Base-by-base conservation (phyloP, 2,888 invertebrate species). In the Zaprionus bogoriensis region DNA sequence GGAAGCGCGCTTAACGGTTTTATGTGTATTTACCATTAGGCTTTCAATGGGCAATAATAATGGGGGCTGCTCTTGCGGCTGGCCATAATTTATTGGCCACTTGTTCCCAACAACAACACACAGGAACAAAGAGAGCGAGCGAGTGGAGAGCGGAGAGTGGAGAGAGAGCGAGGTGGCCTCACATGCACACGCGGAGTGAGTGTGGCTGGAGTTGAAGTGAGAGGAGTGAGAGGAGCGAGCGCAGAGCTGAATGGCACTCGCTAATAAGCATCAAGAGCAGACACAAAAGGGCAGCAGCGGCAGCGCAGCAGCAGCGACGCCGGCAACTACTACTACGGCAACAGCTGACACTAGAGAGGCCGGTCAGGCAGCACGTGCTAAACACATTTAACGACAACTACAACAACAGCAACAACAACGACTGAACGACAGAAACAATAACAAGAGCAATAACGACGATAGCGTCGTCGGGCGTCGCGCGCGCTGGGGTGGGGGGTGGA, bases 41-140 rank as follows among this genome's bases (percentile, higher is more conserved):
- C 77, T 66, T 74, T 70, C 86, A 80, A 76, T 76, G 86, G 83
- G 77, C 80, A 74, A 80, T 79, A 86, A 79, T 83, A 86, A 86
- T 86, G 84, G 57, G 66, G 69, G 74, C 41, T 41, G 60, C 73
- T 52, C 67, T 66, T 78, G 72, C 45, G 80, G 74, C 67, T 74
- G 77, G 58, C 74, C 85, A 84, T 87, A 81, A 81, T 81, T 81
- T 81, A 81, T 81, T 81, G 87, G 87, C 81, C 87, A 81, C 84
- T 81, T 81, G 81, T 81, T 87, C 67, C 82, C 84, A 84, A 87
- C 65, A 67, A 62, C 67, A 73, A 74, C 79, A 44, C 28, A 42
- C 23, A 27, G 25, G 42, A 4, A 50, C 20, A 42, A 23, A 42
- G 36, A 22, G 42, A 42, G 46, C 52, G 44, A 63, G 51, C 51